phyloP scores from a whole-genome alignment of 2,113 vertebrate species.

The Propithecus coquereli region DNA sequence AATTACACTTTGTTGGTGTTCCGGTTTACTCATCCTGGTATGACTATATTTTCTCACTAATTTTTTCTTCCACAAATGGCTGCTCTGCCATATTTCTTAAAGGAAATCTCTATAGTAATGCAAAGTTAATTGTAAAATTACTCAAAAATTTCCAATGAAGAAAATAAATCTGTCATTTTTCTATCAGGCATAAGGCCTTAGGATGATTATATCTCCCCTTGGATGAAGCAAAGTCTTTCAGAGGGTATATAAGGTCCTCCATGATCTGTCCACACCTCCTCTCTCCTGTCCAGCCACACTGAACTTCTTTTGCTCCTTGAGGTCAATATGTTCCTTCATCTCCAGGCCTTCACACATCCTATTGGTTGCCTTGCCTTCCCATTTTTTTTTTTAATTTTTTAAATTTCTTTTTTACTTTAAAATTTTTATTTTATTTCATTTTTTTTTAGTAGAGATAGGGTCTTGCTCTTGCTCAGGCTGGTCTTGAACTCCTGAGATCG shows the following conservation, averaged over 20 bases:
- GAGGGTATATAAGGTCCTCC: not conserved
- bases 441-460: no score
- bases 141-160: not conserved
- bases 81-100: not conserved
- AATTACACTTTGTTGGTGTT: not conserved
- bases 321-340: not conserved
- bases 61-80: not conserved
- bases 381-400: not conserved
- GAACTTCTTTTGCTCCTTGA: not conserved
- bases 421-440: no score
- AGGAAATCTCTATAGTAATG: not conserved
- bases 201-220: not conserved
- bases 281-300: not conserved
- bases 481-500: no score
- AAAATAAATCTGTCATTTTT: not conserved
- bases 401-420: no score
- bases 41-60: not conserved
- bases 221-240: not conserved
- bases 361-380: not conserved
- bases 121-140: conserved; percentile 2
- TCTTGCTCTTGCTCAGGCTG: no score
- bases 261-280: rapidly evolving
- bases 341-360: not conserved
- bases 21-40: not conserved
- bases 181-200: not conserved